phyloP scores from a whole-genome alignment of 2,113 vertebrate species.

The Strix aluco region DNA sequence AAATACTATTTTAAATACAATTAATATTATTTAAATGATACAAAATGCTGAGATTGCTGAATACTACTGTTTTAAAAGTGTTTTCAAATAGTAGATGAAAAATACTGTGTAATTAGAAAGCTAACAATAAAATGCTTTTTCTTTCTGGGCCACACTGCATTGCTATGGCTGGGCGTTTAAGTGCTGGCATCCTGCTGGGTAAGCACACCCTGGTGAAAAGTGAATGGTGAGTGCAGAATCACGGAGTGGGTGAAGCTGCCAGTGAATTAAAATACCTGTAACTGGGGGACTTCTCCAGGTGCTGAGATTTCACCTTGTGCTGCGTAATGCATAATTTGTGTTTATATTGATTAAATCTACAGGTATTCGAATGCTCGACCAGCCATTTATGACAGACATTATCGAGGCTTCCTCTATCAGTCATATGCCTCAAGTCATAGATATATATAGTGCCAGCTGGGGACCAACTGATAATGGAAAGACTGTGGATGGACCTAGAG shows the following conservation, averaged over 20 bases:
- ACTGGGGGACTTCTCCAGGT: neutral
- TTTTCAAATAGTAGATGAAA: neutral
- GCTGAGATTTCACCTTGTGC: neutral
- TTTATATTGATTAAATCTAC: neutral
- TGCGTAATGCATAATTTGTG: neutral
- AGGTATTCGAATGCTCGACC: conserved; percentile 98
- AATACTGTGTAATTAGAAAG: neutral
- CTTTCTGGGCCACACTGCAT: neutral
- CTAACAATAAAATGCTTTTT: neutral
- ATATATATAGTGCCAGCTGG: conserved; percentile 99
- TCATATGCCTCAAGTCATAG: conserved; percentile 97
- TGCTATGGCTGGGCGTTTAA: neutral
- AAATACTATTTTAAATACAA: neutral
- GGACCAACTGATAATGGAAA: conserved; percentile 97
- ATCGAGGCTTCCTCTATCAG: conserved; percentile 99
- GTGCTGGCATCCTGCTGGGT: neutral
- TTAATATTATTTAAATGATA: neutral
- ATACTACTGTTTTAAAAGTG: neutral
- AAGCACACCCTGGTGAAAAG: neutral
- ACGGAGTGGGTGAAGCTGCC: neutral
- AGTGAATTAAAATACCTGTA: neutral
- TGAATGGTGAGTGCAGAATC: neutral
- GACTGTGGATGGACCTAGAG: conserved; percentile 97
- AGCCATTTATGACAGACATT: conserved; percentile 98
- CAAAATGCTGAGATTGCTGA: neutral